Evolutionary conservation across 2,888 invertebrate species (phyloP), one percentile per base, ranked within the genome.

Genomic region (Phalera bucephala): DNA sequence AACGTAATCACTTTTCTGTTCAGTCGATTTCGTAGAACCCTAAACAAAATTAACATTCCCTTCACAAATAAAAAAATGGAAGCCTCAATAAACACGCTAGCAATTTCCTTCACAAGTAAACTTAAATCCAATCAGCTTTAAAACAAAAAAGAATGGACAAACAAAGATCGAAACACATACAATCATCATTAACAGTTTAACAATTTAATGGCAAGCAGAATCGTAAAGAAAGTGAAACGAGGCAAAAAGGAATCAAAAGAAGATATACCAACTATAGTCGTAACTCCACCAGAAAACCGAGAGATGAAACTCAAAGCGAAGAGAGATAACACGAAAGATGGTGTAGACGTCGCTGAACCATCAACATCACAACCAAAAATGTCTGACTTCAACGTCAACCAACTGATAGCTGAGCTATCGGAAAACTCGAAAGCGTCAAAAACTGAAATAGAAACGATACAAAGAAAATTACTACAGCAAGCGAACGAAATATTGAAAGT

Each of bases 161-260:
- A 57, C 57, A 28, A 48, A 54, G 52, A 45, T 38, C 39, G 58
- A 66, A 52, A 43, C 39, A 46, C 45, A 63, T 57, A 68, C 65
- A 72, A 85, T 86, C 77, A 85, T 59, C 65, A 70, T 71, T 69
- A 72, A 43, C 20, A 41, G 30, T 35, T 33, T 22, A 22, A 91
- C 82, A 91, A 91, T 92, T 92, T 92, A 78, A 93, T 94, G 93
- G 93, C 91, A 64, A 88, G 90, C 70, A 91, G 92, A 68, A 94
- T 93, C 55, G 94, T 94, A 63, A 92, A 94, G 64, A 93, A 93
- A 91, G 92, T 94, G 57, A 94, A 94, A 82, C 92, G 93, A 70
- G 91, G 91, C 66, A 93, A 92, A 84, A 84, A 80, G 56, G 84
- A 84, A 54, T 56, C 53, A 11, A 64, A 63, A 45, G 79, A 72